Evolutionary conservation across 2,888 invertebrate species (phyloP).

Genomic region (Caprella mutica): DNA sequence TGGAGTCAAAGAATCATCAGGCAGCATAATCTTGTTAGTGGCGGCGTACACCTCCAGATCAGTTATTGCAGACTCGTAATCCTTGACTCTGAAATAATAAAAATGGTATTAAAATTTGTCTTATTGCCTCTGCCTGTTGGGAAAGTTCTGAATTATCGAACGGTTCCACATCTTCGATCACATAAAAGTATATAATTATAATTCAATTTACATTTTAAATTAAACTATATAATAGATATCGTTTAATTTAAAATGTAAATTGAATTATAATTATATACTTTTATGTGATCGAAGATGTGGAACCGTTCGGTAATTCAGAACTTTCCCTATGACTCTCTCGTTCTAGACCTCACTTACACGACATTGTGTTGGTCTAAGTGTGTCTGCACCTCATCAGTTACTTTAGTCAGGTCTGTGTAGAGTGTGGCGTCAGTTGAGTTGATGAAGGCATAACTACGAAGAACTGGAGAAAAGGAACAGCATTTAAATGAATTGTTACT

Average conservation of each 20-base stretch:
- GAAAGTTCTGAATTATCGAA: no score
- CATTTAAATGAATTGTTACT: no score
- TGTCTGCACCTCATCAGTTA: background rate
- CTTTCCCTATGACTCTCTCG: background rate
- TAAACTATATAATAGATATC: conserved; percentile 8
- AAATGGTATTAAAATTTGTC: no score
- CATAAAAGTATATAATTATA: conserved; percentile 13
- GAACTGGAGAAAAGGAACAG: no score
- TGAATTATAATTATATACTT: background rate
- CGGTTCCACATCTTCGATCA: conserved; percentile 3
- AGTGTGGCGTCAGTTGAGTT: background rate
- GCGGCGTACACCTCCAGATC: background rate
- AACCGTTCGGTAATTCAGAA: no score
- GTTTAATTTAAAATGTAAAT: conserved; percentile 4
- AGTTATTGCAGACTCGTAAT: background rate
- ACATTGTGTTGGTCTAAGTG: background rate
- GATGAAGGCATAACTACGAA: background rate
- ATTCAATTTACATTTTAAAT: conserved; percentile 7
- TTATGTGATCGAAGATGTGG: background rate
- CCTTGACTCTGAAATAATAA: background rate
- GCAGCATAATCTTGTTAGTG: background rate
- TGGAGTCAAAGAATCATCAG: background rate
- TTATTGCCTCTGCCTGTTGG: no score
- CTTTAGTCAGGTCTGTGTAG: background rate
- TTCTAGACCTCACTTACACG: background rate